Base-by-base conservation (phyloP, 2,113 vertebrate species). In the Onychostruthus taczanowskii region DNA sequence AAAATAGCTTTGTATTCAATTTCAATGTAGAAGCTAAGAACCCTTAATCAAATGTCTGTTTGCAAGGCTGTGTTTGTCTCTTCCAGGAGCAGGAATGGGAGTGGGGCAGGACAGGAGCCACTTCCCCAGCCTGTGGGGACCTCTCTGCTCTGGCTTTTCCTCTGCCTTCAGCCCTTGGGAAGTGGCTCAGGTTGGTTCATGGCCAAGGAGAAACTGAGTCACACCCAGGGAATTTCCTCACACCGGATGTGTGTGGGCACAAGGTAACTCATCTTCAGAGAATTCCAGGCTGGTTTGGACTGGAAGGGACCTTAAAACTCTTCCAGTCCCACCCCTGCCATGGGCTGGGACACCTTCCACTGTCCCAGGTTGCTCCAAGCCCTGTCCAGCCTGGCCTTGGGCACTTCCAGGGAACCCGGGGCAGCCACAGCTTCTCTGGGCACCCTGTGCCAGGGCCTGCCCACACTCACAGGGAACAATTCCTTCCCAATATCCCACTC, bases 161-260 rank as follows among this genome's bases (percentile, higher is more conserved):
- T 4, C 31, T 27, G 35, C 63, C 31, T 20, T 7, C 84, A 75
- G 47, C 62, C 62, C 35, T 30, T 37, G 61, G 66, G 33, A 52
- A 11, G 11, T 16, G 35, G 46, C 44, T 69, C 0, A 2, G 14
- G 15, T 16, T 41, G 39, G 10, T 14, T 62, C 33, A 1, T 16
- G 49, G 69, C 61, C 56, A 4, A 22, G 64, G 90, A 76, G 64
- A 91, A 77, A 58, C 63, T 13, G 81, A 74, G 68, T 83, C 87
- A 56, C 63, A 1, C 1, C 7, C 58, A 11, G 64, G 84, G 72
- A 23, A 9, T 68, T 49, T 59, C 62, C 59, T 35, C 53, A 10
- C 0, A 0, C 6, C 1, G 2, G 61, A 20, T 49, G 19, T 1
- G 11, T 21, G 12, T 35, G 59, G 69, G 55, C 41, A 17, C 49